phyloP scores from a whole-genome alignment of 2,113 vertebrate genomes.

The Dicerorhinus sumatrensis region DNA sequence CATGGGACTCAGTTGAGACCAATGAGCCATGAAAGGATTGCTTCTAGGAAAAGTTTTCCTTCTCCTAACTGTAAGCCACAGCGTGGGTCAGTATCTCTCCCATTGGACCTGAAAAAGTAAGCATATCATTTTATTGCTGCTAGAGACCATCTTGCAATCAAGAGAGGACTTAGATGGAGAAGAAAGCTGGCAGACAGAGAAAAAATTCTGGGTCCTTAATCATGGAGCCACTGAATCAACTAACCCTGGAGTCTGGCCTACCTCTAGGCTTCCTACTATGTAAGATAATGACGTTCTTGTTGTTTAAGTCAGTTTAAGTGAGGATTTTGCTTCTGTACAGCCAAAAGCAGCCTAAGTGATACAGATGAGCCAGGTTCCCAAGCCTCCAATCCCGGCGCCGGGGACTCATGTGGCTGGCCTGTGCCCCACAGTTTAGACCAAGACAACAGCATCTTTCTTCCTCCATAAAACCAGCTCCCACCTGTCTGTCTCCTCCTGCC shows the following conservation, averaged over 20 bases:
- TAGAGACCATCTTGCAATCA: neutral
- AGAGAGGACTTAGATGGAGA: neutral
- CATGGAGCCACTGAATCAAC: neutral
- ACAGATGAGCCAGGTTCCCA: neutral
- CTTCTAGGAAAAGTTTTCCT: neutral
- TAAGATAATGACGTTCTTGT: neutral
- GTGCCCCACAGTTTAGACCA: neutral
- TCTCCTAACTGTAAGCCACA: neutral
- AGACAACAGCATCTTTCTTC: neutral
- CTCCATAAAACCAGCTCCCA: neutral
- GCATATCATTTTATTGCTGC: neutral
- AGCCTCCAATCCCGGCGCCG: neutral
- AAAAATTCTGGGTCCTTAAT: neutral
- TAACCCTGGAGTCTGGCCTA: neutral
- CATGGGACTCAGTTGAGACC: neutral
- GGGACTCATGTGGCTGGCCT: neutral
- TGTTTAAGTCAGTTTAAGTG: neutral
- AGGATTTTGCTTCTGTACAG: neutral
- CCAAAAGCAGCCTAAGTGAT: neutral
- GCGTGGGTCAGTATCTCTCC: neutral
- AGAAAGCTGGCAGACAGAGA: neutral
- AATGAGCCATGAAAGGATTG: neutral
- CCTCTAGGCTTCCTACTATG: neutral
- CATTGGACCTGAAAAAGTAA: neutral
- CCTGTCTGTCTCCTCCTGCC: neutral